A percentile compares a stretch with the other conserved stretches of the same genome.
phyloP scores from a whole-genome alignment of 23 tunicate genomes.

The Phallusia fumigata region DNA sequence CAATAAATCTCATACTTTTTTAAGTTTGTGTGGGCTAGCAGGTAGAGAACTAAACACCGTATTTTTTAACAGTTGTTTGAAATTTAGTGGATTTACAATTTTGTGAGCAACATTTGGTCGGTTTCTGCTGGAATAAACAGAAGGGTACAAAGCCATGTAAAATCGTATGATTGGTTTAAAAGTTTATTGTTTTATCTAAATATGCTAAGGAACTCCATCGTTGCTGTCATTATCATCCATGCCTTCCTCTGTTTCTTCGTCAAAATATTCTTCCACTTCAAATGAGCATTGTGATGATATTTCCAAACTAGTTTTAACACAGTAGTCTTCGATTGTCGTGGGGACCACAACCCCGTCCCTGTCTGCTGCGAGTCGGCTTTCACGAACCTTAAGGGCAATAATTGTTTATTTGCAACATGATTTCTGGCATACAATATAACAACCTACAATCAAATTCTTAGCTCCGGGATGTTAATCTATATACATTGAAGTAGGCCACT shows the following conservation, averaged over 20 bases:
- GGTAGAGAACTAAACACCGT: too few species aligned
- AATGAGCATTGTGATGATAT: not conserved
- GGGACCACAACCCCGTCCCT: conserved; percentile 95
- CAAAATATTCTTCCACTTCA: conserved; percentile 53
- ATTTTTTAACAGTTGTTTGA: too few species aligned
- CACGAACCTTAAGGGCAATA: conserved; percentile 40
- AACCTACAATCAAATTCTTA: too few species aligned
- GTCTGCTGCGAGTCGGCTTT: conserved; percentile 83
- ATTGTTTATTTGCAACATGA: not conserved
- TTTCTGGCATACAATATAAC: not conserved
- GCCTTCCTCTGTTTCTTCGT: conserved; percentile 41
- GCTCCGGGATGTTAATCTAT: too few species aligned
- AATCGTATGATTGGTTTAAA: too few species aligned
- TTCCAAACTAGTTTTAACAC: conserved; percentile 67
- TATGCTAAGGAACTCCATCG: not conserved
- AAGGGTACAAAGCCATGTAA: too few species aligned
- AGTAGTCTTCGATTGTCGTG: conserved; percentile 90
- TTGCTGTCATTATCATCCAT: conserved; percentile 50
- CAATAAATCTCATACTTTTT: conserved; percentile 11
- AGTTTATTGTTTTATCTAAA: too few species aligned
- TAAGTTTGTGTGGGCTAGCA: not conserved
- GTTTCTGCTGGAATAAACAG: too few species aligned
- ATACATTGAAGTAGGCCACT: too few species aligned
- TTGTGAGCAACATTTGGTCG: too few species aligned
- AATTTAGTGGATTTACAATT: too few species aligned